Conservation (phyloP, 2,888 invertebrate species). For the Monopis laevigella region DNA sequence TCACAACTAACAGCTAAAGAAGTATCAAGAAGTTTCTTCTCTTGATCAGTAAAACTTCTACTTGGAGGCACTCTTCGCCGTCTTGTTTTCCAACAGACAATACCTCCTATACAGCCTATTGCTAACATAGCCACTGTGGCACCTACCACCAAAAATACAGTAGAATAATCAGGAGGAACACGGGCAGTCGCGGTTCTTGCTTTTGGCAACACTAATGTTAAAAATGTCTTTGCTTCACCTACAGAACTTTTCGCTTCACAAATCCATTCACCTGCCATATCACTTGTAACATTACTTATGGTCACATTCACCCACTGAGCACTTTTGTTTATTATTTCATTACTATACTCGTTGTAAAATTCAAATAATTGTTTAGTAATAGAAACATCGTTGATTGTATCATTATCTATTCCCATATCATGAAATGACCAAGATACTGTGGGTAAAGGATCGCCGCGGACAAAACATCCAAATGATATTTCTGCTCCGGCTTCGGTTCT, state of each 20-base stretch:
- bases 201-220: constrained; percentile 59
- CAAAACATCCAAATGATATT: constrained; percentile 81
- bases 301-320: constrained; percentile 83
- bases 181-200: constrained; percentile 80
- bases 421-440: constrained; percentile 82
- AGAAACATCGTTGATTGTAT: constrained; percentile 41
- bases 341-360: constrained; percentile 43
- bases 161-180: constrained; percentile 76
- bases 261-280: constrained; percentile 85
- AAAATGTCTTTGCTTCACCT: constrained; percentile 69
- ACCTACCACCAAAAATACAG: constrained; percentile 75
- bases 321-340: constrained; percentile 53
- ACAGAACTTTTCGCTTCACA: constrained; percentile 79
- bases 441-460: constrained; percentile 84
- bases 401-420: constrained; percentile 54
- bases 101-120: constrained; percentile 63
- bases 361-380: constrained; percentile 34
- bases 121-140: constrained; percentile 74
- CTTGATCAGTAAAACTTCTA: constrained; percentile 85
- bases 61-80: constrained; percentile 75
- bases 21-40: constrained; percentile 84
- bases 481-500: constrained; percentile 84
- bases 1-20: constrained; percentile 73
- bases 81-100: constrained; percentile 70
- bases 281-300: constrained; percentile 81